Percentiles rank a stretch among this genome's conserved stretches.
Evolutionary conservation across 2,113 vertebrate genomes (phyloP).

Genomic region (Dryoscopus gambensis): DNA sequence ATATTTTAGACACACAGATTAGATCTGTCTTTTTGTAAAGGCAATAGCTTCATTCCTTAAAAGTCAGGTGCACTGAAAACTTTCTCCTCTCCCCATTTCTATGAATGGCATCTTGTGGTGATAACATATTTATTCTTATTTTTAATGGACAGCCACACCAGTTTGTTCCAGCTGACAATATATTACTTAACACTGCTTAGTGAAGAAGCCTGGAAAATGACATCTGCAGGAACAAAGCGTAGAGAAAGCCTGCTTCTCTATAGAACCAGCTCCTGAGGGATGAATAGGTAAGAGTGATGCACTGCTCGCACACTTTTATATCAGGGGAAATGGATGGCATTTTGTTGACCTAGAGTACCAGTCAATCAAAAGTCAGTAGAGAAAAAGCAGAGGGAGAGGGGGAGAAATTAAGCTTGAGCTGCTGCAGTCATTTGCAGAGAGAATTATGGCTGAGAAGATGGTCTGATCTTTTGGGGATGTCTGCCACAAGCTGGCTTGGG

Average conservation of each 20-base stretch:
- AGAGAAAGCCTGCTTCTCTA: neutral
- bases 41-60: neutral
- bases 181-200: neutral
- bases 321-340: neutral
- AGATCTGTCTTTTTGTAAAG: neutral
- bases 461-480: neutral
- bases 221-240: neutral
- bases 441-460: neutral
- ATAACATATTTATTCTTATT: neutral
- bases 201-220: neutral
- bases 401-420: neutral
- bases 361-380: conserved; percentile 24
- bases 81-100: neutral
- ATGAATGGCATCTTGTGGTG: neutral
- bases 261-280: neutral
- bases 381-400: neutral
- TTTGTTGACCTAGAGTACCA: neutral
- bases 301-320: neutral
- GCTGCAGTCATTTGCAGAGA: neutral
- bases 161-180: neutral
- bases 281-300: neutral
- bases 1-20: neutral
- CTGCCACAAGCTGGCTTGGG: neutral
- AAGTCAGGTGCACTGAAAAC: neutral
- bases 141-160: neutral